phyloP scores from a whole-genome alignment of 1,140 invertebrate genomes.

The Aphelinus certus region DNA sequence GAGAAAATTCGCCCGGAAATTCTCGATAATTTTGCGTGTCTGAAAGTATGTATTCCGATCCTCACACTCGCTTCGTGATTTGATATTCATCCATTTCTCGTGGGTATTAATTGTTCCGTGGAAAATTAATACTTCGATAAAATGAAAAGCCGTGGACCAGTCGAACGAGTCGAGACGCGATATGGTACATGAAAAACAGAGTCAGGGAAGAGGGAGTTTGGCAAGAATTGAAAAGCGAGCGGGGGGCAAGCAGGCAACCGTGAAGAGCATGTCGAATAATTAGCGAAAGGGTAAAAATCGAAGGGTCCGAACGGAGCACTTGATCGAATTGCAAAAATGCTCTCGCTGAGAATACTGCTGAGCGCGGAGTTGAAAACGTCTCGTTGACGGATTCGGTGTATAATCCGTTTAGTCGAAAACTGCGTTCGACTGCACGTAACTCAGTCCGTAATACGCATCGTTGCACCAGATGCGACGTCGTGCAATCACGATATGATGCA shows the following conservation, averaged over 20 bases:
- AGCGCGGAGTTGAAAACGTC: conserved; percentile 20
- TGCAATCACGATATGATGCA: conserved; percentile 7
- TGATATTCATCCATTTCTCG: no score
- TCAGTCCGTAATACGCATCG: conserved; percentile 28
- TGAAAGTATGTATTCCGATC: no score
- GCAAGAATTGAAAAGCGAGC: background rate
- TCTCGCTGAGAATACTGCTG: conserved; percentile 21
- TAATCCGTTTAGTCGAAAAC: conserved; percentile 33
- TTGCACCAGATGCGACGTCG: conserved; percentile 31
- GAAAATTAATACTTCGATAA: no score
- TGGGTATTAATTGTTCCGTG: no score
- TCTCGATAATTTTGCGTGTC: no score
- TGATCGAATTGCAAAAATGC: conserved; percentile 34
- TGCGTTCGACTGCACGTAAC: conserved; percentile 46
- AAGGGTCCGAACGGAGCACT: background rate
- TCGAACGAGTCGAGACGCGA: no score
- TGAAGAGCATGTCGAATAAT: conserved; percentile 27
- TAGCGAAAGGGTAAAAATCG: conserved; percentile 17
- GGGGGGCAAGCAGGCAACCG: conserved; percentile 12
- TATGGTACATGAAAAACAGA: background rate
- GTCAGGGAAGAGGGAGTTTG: background rate
- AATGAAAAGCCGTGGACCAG: no score
- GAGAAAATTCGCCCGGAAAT: conserved; percentile 44
- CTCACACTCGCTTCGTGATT: no score
- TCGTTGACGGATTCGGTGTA: background rate